Evolutionary conservation across 1,140 invertebrate genomes (phyloP).

Genomic region (Drosophila orosa): DNA sequence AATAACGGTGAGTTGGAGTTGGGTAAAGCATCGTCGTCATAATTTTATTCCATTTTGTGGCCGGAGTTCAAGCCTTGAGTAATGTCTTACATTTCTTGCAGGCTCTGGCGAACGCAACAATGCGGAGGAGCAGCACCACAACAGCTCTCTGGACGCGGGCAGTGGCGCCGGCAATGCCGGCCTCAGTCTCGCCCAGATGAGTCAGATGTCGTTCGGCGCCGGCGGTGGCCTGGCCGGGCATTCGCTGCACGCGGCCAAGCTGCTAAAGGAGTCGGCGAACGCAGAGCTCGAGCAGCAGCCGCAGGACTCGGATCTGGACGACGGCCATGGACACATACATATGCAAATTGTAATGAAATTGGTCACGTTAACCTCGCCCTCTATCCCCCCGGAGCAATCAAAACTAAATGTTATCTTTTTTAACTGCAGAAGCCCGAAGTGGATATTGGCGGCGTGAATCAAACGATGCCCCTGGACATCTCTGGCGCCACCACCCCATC

Average conservation of each 20-base stretch:
- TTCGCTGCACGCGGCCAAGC: constrained; percentile 76
- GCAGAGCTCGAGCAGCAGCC: constrained; percentile 76
- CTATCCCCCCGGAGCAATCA: not conserved
- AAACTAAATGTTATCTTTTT: constrained; percentile 42
- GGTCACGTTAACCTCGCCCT: constrained; percentile 63
- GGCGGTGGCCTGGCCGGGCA: constrained; percentile 63
- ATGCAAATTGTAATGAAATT: constrained; percentile 84
- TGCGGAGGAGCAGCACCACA: constrained; percentile 85
- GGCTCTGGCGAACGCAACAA: constrained; percentile 86
- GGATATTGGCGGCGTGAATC: constrained; percentile 80
- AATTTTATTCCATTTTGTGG: not conserved
- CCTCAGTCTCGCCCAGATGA: constrained; percentile 80
- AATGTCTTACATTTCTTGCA: not conserved
- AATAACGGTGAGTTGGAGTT: constrained; percentile 82
- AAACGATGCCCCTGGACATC: constrained; percentile 83
- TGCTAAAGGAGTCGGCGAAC: constrained; percentile 76
- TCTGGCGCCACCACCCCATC: constrained; percentile 83
- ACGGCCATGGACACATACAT: constrained; percentile 78
- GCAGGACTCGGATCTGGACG: constrained; percentile 82
- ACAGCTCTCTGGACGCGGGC: constrained; percentile 72
- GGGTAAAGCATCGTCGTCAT: constrained; percentile 73
- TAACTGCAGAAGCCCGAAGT: constrained; percentile 81
- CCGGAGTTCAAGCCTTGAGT: not conserved
- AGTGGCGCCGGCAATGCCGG: constrained; percentile 64
- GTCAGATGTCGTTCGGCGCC: constrained; percentile 78